Conservation (phyloP, 2,888 invertebrate genomes). For the Spilarctia lutea region DNA sequence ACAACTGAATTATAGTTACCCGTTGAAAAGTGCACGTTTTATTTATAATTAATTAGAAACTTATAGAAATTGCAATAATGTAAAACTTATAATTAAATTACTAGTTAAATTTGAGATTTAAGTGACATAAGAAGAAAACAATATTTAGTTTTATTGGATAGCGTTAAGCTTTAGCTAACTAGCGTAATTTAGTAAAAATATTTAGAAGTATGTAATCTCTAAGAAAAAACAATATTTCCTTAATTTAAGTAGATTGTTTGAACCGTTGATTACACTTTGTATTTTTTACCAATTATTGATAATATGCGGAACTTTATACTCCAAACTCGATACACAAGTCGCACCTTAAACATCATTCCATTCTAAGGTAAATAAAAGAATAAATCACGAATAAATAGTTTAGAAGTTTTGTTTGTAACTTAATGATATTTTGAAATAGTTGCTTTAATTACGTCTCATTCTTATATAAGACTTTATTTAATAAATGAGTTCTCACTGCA, state of each 20-base stretch:
- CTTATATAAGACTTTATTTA: neutral
- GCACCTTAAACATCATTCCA: constrained; percentile 2
- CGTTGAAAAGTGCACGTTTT: constrained; percentile 2
- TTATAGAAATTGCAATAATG: constrained; percentile 23
- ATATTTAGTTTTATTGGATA: constrained; percentile 10
- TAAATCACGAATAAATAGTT: neutral
- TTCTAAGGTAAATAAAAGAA: neutral
- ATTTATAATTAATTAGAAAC: constrained; percentile 24
- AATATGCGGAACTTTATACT: neutral
- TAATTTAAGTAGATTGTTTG: neutral
- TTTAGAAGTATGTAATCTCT: neutral
- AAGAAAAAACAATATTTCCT: neutral
- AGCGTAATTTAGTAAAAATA: neutral
- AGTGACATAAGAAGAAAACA: constrained; percentile 26
- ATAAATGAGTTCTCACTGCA: too few species aligned
- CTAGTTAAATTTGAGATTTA: constrained; percentile 6
- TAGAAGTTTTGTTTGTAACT: neutral
- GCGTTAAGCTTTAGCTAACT: too few species aligned
- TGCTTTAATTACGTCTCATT: neutral
- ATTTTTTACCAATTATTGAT: neutral
- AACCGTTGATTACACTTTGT: neutral
- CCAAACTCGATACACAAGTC: neutral
- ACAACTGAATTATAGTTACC: neutral
- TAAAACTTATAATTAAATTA: constrained; percentile 19
- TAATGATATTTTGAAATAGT: neutral